Conservation (phyloP, 2,797 vertebrate species). For the Myiotriccus ornatus region DNA sequence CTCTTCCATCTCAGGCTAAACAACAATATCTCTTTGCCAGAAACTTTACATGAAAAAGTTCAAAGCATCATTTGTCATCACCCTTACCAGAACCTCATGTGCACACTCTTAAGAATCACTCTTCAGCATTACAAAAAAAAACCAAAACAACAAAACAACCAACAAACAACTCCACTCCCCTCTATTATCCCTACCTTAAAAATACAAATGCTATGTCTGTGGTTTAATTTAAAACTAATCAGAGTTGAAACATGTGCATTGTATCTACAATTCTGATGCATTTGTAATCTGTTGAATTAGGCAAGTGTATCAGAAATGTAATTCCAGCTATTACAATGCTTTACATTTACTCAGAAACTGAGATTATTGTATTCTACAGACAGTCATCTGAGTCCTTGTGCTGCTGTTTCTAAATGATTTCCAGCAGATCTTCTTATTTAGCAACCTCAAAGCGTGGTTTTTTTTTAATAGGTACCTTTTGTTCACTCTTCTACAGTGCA, state of each 20-base stretch:
- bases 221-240: not conserved
- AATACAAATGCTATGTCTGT: not conserved
- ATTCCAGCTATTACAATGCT: conserved; percentile 19
- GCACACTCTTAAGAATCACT: not conserved
- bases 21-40: not conserved
- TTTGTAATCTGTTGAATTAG: conserved; percentile 55
- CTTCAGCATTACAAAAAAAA: not conserved
- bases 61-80: not conserved
- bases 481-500: conserved; percentile 6
- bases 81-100: not conserved
- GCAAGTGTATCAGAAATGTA: conserved; percentile 22
- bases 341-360: conserved; percentile 20
- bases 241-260: not conserved
- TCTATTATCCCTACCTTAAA: conserved; percentile 17
- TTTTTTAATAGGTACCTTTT: conserved; percentile 3
- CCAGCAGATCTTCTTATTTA: conserved; percentile 13
- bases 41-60: not conserved
- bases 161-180: not conserved
- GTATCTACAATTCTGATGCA: not conserved
- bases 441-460: not conserved
- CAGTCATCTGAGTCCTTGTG: not conserved
- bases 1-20: not conserved
- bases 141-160: not conserved
- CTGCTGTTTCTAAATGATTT: not conserved
- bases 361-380: conserved; percentile 38